phyloP scores from a whole-genome alignment of 2,888 invertebrate genomes.

The Heliconius sara region DNA sequence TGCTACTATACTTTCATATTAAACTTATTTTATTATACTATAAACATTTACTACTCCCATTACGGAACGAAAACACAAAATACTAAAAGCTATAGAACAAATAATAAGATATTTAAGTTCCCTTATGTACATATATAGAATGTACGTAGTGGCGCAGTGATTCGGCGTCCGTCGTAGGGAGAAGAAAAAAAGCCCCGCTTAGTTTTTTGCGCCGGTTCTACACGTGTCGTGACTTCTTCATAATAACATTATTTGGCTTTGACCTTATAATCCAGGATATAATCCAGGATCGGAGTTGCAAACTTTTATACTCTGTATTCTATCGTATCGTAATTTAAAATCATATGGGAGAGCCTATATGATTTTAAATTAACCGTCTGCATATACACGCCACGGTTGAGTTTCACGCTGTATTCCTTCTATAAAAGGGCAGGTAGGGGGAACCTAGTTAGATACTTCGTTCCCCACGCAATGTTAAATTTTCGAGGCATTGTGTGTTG shows the following conservation, averaged over 20 bases:
- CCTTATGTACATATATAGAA: too few relatives aligned
- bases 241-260: too few relatives aligned
- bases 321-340: too few relatives aligned
- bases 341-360: too few relatives aligned
- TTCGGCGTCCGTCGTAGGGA: background rate
- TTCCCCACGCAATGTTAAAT: background rate
- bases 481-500: background rate
- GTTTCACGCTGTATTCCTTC: background rate
- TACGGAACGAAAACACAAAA: slow-evolving; percentile 4
- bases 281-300: too few relatives aligned
- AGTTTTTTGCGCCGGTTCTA: too few relatives aligned
- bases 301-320: too few relatives aligned
- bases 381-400: background rate
- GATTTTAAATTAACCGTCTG: too few relatives aligned
- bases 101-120: background rate
- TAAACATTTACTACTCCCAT: slow-evolving; percentile 10
- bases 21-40: background rate
- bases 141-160: too few relatives aligned
- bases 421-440: background rate
- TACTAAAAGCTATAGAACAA: slow-evolving; percentile 1
- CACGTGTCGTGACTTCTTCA: too few relatives aligned
- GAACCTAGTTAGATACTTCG: too few relatives aligned
- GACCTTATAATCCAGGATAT: too few relatives aligned
- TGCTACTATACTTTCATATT: background rate
- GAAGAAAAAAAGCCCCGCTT: background rate